Percentiles rank a stretch among this genome's conserved stretches.
Evolutionary conservation across 2,888 invertebrate species (phyloP).

Genomic region (Dimorphilus gyrociliatus): DNA sequence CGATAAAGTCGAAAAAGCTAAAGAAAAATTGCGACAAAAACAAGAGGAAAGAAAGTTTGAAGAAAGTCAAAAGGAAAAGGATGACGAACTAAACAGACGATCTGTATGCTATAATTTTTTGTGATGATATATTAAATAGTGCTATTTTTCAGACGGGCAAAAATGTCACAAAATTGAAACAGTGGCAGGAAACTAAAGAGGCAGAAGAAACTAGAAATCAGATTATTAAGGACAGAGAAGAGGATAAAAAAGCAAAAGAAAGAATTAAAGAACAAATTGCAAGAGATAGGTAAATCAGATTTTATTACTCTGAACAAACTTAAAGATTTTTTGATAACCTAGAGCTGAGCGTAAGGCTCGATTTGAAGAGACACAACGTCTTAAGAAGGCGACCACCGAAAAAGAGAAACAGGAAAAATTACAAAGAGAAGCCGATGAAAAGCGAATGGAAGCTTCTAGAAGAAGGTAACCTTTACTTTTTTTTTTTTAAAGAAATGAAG

Average conservation of each 20-base stretch:
- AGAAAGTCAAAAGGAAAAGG: constrained; percentile 8
- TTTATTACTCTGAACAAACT: too few species aligned
- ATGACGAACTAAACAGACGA: constrained; percentile 5
- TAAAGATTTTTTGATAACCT: too few species aligned
- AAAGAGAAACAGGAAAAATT: too few species aligned
- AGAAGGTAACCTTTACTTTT: too few species aligned
- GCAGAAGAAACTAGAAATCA: constrained; percentile 55
- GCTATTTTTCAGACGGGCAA: constrained; percentile 46
- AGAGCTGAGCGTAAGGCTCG: too few species aligned
- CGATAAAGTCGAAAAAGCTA: not conserved
- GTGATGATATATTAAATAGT: too few species aligned
- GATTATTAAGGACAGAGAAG: constrained; percentile 56
- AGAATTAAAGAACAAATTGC: constrained; percentile 66
- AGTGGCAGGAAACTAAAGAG: constrained; percentile 59
- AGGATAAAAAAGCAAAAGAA: constrained; percentile 56
- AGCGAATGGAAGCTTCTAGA: too few species aligned
- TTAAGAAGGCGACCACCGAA: too few species aligned
- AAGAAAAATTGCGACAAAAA: not conserved
- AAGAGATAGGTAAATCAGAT: constrained; percentile 48
- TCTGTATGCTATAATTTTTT: too few species aligned
- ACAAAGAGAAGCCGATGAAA: too few species aligned
- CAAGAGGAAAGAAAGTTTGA: constrained; percentile 5
- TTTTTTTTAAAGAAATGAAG: too few species aligned
- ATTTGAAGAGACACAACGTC: too few species aligned
- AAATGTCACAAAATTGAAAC: constrained; percentile 50